phyloP scores from a whole-genome alignment of 2,797 vertebrate genomes.

The Podarcis siculus region DNA sequence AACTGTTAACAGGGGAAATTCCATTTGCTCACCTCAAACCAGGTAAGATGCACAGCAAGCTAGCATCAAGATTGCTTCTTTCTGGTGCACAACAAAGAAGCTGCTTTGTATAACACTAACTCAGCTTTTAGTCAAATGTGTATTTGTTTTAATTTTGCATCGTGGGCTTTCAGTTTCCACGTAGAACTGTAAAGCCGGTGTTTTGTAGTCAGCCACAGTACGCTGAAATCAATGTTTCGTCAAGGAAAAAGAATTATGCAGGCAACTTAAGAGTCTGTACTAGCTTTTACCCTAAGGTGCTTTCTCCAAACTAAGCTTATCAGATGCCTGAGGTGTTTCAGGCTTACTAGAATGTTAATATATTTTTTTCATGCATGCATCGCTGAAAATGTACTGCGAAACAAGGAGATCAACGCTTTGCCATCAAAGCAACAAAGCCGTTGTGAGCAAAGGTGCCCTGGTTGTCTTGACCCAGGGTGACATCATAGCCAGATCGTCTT shows the following conservation, averaged over 20 bases:
- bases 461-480: neutral
- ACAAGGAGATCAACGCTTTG: neutral
- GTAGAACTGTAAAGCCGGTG: neutral
- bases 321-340: neutral
- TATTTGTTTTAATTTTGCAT: neutral
- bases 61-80: neutral
- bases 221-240: neutral
- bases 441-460: neutral
- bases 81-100: neutral
- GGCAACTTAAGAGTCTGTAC: neutral
- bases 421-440: neutral
- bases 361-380: neutral
- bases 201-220: fast-evolving
- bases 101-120: neutral
- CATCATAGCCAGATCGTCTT: neutral
- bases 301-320: neutral
- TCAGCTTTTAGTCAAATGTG: neutral
- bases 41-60: slow-evolving; percentile 76
- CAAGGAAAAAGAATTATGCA: neutral
- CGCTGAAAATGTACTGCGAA: neutral
- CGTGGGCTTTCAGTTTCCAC: fast-evolving
- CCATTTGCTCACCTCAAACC: slow-evolving; percentile 96
- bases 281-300: neutral
- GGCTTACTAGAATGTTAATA: neutral
- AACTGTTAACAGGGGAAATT: slow-evolving; percentile 93